Conservation (phyloP, 2,797 vertebrate genomes). For the Mareca penelope region DNA sequence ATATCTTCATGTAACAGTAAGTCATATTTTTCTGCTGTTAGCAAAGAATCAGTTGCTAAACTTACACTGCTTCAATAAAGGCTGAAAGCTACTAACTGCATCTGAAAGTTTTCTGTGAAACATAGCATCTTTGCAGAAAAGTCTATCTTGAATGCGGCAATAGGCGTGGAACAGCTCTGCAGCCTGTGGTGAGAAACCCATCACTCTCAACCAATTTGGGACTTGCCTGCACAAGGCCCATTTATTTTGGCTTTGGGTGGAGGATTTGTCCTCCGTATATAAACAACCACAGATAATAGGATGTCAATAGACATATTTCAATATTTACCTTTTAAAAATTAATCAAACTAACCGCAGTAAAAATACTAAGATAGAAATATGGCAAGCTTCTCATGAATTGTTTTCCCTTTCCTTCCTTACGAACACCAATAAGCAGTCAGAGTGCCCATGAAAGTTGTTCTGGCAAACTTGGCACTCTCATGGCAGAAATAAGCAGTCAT, state of each 20-base stretch:
- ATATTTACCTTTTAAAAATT: constrained; percentile 7
- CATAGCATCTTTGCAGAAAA: not conserved
- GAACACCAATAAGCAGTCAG: not conserved
- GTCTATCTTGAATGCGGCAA: not conserved
- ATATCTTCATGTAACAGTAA: not conserved
- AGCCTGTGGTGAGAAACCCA: not conserved
- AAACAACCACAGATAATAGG: constrained; percentile 23
- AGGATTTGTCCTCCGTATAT: not conserved
- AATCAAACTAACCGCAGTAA: constrained; percentile 1
- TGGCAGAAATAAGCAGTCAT: not conserved
- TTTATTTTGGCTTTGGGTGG: constrained; percentile 21
- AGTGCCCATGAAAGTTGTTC: not conserved
- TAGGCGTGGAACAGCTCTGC: not conserved
- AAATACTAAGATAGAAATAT: not conserved
- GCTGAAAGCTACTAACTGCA: not conserved
- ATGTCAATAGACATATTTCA: not conserved
- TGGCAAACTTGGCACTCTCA: not conserved
- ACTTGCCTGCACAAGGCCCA: not conserved
- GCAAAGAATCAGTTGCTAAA: not conserved
- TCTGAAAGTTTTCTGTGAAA: not conserved
- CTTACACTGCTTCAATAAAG: not conserved
- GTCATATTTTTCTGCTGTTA: not conserved
- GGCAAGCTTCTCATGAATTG: not conserved
- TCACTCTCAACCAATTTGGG: not conserved
- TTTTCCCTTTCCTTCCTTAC: not conserved